Conservation (phyloP, 2,113 vertebrate species). For the Lycaon pictus region DNA sequence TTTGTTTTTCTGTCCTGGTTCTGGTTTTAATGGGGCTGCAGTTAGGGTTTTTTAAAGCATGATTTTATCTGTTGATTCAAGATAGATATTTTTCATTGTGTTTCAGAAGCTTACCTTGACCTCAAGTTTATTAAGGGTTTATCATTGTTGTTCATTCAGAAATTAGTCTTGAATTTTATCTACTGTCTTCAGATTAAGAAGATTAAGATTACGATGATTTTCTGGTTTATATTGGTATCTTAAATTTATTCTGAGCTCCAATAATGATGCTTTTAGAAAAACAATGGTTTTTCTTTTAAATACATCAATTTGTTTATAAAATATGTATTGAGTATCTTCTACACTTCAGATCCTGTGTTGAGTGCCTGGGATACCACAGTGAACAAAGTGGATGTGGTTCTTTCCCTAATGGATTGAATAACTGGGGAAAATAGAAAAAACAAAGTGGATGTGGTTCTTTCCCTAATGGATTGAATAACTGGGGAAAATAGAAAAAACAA, state of each 20-base stretch:
- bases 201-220: not conserved
- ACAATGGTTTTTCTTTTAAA: slow-evolving; percentile 22
- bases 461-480: not conserved
- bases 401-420: not conserved
- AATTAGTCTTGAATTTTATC: slow-evolving; percentile 36
- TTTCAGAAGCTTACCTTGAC: slow-evolving; percentile 52
- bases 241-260: slow-evolving; percentile 4
- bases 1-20: not conserved
- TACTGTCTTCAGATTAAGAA: not conserved
- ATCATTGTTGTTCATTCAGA: not conserved
- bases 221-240: not conserved
- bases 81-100: not conserved
- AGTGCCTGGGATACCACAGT: not conserved
- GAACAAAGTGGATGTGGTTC: not conserved
- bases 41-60: slow-evolving; percentile 46
- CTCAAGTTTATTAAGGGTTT: slow-evolving; percentile 22
- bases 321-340: not conserved
- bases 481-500: not conserved
- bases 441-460: not conserved
- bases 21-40: not conserved
- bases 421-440: not conserved
- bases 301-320: not conserved
- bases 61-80: not conserved
- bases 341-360: not conserved
- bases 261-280: not conserved